These are phyloP conservation scores for Ageneiosus marmoratus DNA, from an alignment of 2,113 vertebrate species.

Conservation along the genomic window DNA sequence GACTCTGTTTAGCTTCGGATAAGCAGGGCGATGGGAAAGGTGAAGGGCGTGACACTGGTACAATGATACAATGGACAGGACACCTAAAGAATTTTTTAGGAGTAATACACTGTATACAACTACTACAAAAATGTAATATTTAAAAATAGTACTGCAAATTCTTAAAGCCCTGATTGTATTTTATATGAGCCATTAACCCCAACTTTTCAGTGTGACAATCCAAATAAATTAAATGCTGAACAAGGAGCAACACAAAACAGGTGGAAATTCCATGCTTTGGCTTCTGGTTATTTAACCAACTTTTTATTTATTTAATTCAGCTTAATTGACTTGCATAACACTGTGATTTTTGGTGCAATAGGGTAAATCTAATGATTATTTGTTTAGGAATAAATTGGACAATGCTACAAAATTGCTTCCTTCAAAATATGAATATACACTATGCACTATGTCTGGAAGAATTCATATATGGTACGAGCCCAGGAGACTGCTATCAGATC, in stretches of 20 bases:
- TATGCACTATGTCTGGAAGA: neutral
- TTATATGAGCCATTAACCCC: neutral
- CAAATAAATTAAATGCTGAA: neutral
- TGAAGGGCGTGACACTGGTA: neutral
- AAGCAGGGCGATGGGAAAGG: neutral
- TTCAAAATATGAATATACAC: neutral
- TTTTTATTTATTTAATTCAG: neutral
- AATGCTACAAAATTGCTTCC: neutral
- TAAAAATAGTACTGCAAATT: neutral
- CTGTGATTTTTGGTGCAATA: neutral
- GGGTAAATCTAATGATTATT: neutral
- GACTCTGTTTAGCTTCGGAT: neutral
- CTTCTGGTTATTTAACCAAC: neutral
- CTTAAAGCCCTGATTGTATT: neutral
- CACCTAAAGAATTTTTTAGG: neutral
- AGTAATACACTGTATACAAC: neutral
- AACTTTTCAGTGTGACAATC: neutral
- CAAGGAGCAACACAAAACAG: neutral
- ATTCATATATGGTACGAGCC: neutral
- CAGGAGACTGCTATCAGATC: slow-evolving; percentile 33
- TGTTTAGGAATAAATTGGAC: neutral
- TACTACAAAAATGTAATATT: neutral
- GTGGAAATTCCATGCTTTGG: neutral
- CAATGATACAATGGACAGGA: neutral
- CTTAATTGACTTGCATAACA: neutral